These are phyloP conservation scores for Mycalesis mineus DNA, from an alignment of 2,888 invertebrate genomes.

Conservation along the genomic window DNA sequence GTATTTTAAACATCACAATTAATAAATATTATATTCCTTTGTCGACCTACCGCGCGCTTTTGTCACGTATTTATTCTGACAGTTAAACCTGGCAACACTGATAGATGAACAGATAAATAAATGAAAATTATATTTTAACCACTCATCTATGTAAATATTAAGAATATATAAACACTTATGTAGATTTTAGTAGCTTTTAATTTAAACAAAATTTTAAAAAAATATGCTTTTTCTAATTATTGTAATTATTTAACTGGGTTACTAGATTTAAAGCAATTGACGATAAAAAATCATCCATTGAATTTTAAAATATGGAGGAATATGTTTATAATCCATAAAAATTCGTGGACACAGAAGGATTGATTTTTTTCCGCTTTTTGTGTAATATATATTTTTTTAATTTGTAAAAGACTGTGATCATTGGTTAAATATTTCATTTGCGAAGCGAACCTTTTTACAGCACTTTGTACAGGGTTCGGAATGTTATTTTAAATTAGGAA, in stretches of 20 bases:
- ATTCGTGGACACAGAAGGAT: constrained; percentile 46
- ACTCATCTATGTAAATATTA: constrained; percentile 60
- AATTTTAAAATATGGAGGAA: constrained; percentile 58
- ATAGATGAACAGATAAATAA: constrained; percentile 13
- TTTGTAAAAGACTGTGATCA: constrained; percentile 41
- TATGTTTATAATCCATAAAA: constrained; percentile 63
- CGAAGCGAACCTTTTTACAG: too few relatives aligned
- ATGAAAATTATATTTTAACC: constrained; percentile 31
- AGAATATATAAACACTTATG: constrained; percentile 46
- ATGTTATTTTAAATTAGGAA: too few relatives aligned
- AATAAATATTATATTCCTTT: constrained; percentile 5
- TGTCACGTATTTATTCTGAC: constrained; percentile 26
- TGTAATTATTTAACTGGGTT: constrained; percentile 38
- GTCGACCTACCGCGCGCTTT: constrained; percentile 11
- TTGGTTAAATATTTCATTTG: constrained; percentile 25
- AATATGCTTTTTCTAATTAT: constrained; percentile 39
- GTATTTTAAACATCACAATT: too few relatives aligned
- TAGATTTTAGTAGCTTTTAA: constrained; percentile 53
- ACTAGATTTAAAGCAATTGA: constrained; percentile 11
- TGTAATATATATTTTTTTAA: constrained; percentile 24
- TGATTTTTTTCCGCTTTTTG: constrained; percentile 42
- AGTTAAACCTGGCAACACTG: constrained; percentile 29
- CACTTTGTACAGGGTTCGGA: too few relatives aligned
- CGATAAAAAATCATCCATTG: constrained; percentile 43
- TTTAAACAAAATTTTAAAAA: constrained; percentile 41